Evolutionary conservation across 2,797 vertebrate genomes (phyloP), one percentile per base, ranked within the genome.

Genomic region (Sebastes glaucus): DNA sequence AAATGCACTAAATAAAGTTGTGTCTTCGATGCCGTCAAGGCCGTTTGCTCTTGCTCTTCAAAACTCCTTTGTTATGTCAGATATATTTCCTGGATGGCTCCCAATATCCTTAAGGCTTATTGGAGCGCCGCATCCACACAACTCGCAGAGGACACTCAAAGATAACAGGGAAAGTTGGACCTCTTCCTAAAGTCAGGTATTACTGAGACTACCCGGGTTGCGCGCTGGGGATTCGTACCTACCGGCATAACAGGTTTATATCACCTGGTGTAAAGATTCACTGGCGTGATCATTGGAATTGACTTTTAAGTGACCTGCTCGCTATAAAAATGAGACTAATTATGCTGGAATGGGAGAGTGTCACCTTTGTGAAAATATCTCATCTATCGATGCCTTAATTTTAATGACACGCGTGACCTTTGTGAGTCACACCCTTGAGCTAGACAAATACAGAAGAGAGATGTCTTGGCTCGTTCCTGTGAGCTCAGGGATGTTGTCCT

Each of bases 81-180:
- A 92, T 92, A 87, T 84, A 92, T 91, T 93, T 93, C 74, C 90
- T 95, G 95, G 94, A 94, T 74, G 77, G 69, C 87, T 94, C 91
- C 95, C 94, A 94, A 92, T 85, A 90, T 92, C 93, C 92, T 91
- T 88, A 92, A 90, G 92, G 92, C 91, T 93, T 93, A 92, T 93
- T 94, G 86, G 88, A 92, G 83, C 71, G 78, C 80, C 82, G 86
- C 88, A 91, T 90, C 85, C 91, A 84, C 89, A 89, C 81, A 92
- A 86, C 88, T 91, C 75, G 77, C 91, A 94, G 93, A 95, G 92
- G 95, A 95, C 94, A 90, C 77, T 77, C 88, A 87, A 91, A 92
- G 93, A 92, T 94, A 94, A 94, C 88, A 88, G 87, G 77, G 79
- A 80, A 89, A 89, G 91, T 87, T 93, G 91, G 90, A 94, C 82